A percentile compares a stretch with the other conserved stretches of the same genome.
Conservation (phyloP, 2,113 vertebrate genomes). For the Pandion haliaetus region DNA sequence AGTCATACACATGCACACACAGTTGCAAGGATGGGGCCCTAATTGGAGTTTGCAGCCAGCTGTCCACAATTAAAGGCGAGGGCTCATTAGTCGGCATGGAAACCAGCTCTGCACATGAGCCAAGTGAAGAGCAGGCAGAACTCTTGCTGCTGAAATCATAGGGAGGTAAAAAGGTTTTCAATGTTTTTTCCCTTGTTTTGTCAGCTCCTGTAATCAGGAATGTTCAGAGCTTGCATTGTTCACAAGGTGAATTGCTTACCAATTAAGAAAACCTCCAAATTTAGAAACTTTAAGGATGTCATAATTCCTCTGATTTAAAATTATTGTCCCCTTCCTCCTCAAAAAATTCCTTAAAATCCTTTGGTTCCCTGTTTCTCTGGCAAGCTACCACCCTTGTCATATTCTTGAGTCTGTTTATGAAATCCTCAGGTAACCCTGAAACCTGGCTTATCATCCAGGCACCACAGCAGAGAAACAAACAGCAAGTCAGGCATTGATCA, state of each 20-base stretch:
- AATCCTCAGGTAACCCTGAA: background rate
- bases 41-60: background rate
- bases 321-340: background rate
- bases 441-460: background rate
- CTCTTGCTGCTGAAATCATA: background rate
- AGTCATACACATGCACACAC: background rate
- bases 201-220: background rate
- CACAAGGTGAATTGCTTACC: background rate
- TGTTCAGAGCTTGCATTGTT: background rate
- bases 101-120: background rate
- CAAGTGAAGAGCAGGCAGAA: background rate
- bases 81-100: background rate
- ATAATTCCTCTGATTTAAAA: background rate
- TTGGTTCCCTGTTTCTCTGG: background rate
- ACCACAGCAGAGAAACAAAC: background rate
- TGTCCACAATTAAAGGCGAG: background rate
- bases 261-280: background rate
- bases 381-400: background rate
- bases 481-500: background rate
- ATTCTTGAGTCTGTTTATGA: background rate
- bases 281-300: background rate
- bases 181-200: background rate
- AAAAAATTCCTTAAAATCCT: background rate
- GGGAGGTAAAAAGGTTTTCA: background rate
- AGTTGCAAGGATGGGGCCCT: background rate